Evolutionary conservation across 2,113 vertebrate genomes (phyloP).

Genomic region (Microtus ochrogaster): DNA sequence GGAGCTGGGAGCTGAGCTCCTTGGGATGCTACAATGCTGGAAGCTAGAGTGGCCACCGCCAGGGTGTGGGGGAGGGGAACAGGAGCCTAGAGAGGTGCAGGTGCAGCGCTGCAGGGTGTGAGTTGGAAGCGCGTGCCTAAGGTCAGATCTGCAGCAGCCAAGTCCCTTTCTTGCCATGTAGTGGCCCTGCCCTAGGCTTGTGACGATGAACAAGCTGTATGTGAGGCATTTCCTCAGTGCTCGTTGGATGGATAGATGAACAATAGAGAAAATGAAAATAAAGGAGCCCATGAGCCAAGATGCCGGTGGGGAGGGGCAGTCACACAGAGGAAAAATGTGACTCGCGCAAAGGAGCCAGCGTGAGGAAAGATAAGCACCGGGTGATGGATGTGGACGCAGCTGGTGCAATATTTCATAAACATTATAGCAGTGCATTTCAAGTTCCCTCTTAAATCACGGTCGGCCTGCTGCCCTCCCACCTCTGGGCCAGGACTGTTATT

Average conservation of each 20-base stretch:
- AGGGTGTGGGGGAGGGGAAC: accelerated
- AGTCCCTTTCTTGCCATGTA: too few relatives aligned
- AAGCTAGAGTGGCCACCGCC: neutral
- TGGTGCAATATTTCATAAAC: neutral
- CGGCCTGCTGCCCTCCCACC: neutral
- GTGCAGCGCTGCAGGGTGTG: accelerated
- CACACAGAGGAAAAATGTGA: conserved; percentile 8
- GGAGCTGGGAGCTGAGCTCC: too few relatives aligned
- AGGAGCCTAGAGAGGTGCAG: accelerated
- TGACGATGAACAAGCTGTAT: neutral
- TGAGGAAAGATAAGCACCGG: neutral
- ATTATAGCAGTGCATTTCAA: neutral
- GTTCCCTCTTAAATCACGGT: neutral
- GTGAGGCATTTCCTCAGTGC: neutral
- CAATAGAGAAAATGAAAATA: neutral
- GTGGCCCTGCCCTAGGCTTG: neutral
- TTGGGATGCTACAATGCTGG: neutral
- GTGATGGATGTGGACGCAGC: neutral
- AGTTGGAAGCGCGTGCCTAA: accelerated
- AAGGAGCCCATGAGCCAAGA: neutral
- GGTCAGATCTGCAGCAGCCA: neutral
- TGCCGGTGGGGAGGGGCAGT: neutral
- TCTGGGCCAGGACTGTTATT: neutral
- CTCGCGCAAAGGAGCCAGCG: neutral
- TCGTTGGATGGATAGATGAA: neutral